Percentiles rank a stretch among this genome's conserved stretches.
These are phyloP conservation scores for Astyanax mexicanus DNA, from an alignment of 2,797 vertebrate species.

Conservation along the genomic window DNA sequence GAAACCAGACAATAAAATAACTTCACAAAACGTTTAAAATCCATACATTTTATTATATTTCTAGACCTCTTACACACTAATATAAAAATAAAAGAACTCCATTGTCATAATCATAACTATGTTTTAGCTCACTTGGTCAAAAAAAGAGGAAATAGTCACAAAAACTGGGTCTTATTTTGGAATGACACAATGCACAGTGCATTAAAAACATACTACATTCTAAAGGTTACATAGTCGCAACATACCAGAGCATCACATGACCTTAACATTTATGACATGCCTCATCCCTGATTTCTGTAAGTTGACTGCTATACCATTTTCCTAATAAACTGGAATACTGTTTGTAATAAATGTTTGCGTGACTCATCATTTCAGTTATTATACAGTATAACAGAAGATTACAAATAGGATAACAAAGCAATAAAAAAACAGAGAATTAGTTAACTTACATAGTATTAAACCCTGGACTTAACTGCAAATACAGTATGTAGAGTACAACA, in stretches of 20 bases:
- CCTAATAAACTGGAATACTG: conserved; percentile 12
- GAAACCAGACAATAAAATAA: neutral
- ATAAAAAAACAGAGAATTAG: conserved; percentile 20
- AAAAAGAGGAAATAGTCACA: neutral
- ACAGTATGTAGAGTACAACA: conserved; percentile 35
- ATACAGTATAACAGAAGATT: conserved; percentile 20
- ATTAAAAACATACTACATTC: conserved; percentile 37
- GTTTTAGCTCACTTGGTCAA: conserved; percentile 8
- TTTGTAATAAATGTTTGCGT: no score
- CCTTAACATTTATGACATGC: conserved; percentile 33
- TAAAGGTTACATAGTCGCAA: conserved; percentile 27
- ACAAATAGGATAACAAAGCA: conserved; percentile 18
- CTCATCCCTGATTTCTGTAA: conserved; percentile 6
- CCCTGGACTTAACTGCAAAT: conserved; percentile 28
- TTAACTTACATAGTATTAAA: conserved; percentile 38
- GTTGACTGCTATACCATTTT: conserved; percentile 10
- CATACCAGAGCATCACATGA: conserved; percentile 19
- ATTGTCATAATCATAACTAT: conserved; percentile 19
- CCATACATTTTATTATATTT: conserved; percentile 34
- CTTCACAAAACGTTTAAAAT: neutral
- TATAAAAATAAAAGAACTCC: conserved; percentile 46
- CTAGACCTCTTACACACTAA: conserved; percentile 27
- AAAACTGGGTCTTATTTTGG: neutral
- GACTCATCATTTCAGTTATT: conserved; percentile 11
- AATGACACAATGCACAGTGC: conserved; percentile 26